Base-by-base conservation (phyloP, 2,888 invertebrate genomes). In the Hetaerina titia region DNA sequence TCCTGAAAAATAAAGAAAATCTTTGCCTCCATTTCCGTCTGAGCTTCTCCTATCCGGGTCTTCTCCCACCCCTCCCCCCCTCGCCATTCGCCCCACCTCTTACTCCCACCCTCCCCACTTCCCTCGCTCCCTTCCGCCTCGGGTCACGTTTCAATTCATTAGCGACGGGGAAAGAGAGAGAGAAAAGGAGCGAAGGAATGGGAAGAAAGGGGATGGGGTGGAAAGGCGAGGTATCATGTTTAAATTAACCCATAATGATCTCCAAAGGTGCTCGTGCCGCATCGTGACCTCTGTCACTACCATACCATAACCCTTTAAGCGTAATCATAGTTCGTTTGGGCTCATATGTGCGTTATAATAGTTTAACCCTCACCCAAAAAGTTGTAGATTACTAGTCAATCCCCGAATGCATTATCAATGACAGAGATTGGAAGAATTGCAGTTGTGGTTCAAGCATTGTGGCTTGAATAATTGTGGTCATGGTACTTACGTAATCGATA, bases 91-190 rank as follows among this genome's bases (percentile, higher is more conserved):
- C 31, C 81, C 31, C n/a, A 25, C 81, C 81, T 31, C 81, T 13
- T 31, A 13, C 31, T 22, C 31, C 81, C 81, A 25, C 31, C 31
- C 81, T 22, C 69, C 19, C 19, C 7, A 17, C 69, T 69, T 69
- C 17, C 19, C 69, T 22, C 69, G 17, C 63, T 19, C 5, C 63
- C 63, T 45, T 45, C 15, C 69, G 69, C 81, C 13, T 31, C 31
- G 81, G 25, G 81, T 81, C 81, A 81, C 81, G 81, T 81, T 81
- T 81, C 81, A 81, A 81, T 81, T 81, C 7, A 81, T 81, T 81
- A 81, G 81, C 81, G 81, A 25, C 81, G 81, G 9, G 13, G 31
- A 81, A 31, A 11, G 22, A n/a, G 4, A 2, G 81, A 11, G 31
- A 13, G 31, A 31, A 31, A 45, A 45, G 45, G 45, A 45, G 7